Percentiles rank a stretch among this genome's conserved stretches.
Evolutionary conservation across 2,888 invertebrate genomes (phyloP).

Genomic region (Tuberolachnus salignus): DNA sequence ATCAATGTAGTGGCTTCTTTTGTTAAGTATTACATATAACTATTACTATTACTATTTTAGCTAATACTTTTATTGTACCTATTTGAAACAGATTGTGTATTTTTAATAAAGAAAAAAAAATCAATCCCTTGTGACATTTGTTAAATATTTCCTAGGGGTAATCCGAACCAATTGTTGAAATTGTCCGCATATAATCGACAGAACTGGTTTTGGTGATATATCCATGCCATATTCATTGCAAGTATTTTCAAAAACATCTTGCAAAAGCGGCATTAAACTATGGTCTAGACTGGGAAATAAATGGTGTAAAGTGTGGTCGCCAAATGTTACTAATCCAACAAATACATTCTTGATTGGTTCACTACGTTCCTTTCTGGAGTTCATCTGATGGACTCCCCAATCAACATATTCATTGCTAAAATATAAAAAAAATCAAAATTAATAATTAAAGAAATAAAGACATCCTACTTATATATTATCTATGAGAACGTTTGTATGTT

Average conservation of each 20-base stretch:
- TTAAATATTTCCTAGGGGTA: slow-evolving; percentile 59
- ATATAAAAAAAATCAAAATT: no score
- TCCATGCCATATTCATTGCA: slow-evolving; percentile 70
- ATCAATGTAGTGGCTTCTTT: no score
- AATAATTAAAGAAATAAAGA: no score
- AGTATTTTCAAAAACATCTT: slow-evolving; percentile 70
- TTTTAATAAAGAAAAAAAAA: no score
- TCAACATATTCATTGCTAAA: slow-evolving; percentile 64
- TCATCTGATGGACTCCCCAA: slow-evolving; percentile 80
- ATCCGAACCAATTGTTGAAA: slow-evolving; percentile 68
- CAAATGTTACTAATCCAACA: slow-evolving; percentile 74
- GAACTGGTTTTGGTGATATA: slow-evolving; percentile 65
- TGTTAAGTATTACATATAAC: no score
- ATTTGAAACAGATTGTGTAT: no score
- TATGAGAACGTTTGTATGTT: no score
- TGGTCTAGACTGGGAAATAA: slow-evolving; percentile 82
- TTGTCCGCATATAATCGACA: slow-evolving; percentile 72
- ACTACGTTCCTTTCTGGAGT: slow-evolving; percentile 74
- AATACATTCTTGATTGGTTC: slow-evolving; percentile 72
- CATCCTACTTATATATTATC: no score
- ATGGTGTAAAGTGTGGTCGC: slow-evolving; percentile 80
- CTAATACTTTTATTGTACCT: no score
- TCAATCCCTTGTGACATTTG: no score
- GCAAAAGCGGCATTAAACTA: slow-evolving; percentile 71
- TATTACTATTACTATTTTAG: no score